Evolutionary conservation across 1,140 invertebrate species (phyloP).

Genomic region (Drosophila insularis): DNA sequence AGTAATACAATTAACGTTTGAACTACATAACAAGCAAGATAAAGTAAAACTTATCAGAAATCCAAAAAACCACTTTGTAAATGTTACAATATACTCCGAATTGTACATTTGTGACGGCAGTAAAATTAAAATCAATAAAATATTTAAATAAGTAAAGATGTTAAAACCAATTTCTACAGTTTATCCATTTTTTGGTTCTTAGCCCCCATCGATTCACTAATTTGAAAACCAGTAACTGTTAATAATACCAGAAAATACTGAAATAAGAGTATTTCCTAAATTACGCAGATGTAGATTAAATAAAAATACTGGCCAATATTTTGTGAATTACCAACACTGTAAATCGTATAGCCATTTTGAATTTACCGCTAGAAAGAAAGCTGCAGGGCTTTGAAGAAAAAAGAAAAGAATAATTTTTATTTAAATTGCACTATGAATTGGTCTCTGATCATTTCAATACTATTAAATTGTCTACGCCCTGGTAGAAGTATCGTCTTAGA

Average conservation of each 20-base stretch:
- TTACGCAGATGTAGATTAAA: background rate
- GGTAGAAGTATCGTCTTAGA: background rate
- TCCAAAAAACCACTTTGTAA: constrained; percentile 61
- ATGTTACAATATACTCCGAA: constrained; percentile 72
- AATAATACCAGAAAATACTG: background rate
- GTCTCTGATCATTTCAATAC: constrained; percentile 42
- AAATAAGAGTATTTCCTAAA: background rate
- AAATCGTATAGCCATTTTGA: constrained; percentile 13
- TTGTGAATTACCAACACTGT: constrained; percentile 3
- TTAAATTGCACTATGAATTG: constrained; percentile 36
- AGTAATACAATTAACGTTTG: constrained; percentile 15
- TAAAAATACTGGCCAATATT: background rate
- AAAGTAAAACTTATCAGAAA: constrained; percentile 15
- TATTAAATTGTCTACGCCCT: constrained; percentile 43
- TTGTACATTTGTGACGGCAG: constrained; percentile 62
- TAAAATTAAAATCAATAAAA: constrained; percentile 68
- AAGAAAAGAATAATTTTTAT: background rate
- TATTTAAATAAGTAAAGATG: constrained; percentile 54
- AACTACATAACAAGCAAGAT: constrained; percentile 24
- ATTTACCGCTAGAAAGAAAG: constrained; percentile 23
- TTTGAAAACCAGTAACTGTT: background rate
- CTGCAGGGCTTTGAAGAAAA: background rate
- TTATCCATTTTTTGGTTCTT: background rate
- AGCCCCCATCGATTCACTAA: too few species aligned
- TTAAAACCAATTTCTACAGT: constrained; percentile 27